Evolutionary conservation across 1,140 invertebrate genomes (phyloP).

Genomic region (Drosophila kurseongensis): DNA sequence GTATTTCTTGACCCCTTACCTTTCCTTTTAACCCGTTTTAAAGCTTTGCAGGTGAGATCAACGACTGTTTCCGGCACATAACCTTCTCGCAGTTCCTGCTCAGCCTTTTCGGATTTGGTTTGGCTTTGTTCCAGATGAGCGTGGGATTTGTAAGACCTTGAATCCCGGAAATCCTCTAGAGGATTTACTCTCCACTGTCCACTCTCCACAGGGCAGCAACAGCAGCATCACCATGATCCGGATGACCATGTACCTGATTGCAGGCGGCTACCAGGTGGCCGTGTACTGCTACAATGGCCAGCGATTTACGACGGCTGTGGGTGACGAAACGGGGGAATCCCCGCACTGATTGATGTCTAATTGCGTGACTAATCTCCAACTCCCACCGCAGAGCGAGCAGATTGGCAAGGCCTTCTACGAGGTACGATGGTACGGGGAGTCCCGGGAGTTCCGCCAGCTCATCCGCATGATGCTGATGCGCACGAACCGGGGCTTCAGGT

Average conservation of each 20-base stretch:
- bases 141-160: slow-evolving; percentile 56
- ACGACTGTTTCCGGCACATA: slow-evolving; percentile 62
- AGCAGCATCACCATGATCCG: slow-evolving; percentile 51
- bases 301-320: slow-evolving; percentile 60
- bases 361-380: slow-evolving; percentile 16
- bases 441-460: slow-evolving; percentile 66
- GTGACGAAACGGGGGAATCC: slow-evolving; percentile 11
- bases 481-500: slow-evolving; percentile 55
- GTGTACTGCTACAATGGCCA: slow-evolving; percentile 80
- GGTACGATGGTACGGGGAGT: slow-evolving; percentile 68
- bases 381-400: slow-evolving; percentile 54
- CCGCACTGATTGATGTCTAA: slow-evolving; percentile 6
- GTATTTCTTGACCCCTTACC: background rate
- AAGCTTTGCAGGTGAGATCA: slow-evolving; percentile 57
- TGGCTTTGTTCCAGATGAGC: slow-evolving; percentile 74
- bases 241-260: slow-evolving; percentile 72
- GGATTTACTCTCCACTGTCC: background rate
- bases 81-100: slow-evolving; percentile 70
- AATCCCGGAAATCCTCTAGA: too few relatives aligned
- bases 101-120: slow-evolving; percentile 65
- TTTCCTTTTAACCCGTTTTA: background rate
- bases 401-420: slow-evolving; percentile 68
- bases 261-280: slow-evolving; percentile 69
- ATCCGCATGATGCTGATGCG: slow-evolving; percentile 77
- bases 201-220: slow-evolving; percentile 40